These are phyloP conservation scores for Zeugodacus cucurbitae DNA, from an alignment of 1,140 invertebrate species.

Conservation along the genomic window DNA sequence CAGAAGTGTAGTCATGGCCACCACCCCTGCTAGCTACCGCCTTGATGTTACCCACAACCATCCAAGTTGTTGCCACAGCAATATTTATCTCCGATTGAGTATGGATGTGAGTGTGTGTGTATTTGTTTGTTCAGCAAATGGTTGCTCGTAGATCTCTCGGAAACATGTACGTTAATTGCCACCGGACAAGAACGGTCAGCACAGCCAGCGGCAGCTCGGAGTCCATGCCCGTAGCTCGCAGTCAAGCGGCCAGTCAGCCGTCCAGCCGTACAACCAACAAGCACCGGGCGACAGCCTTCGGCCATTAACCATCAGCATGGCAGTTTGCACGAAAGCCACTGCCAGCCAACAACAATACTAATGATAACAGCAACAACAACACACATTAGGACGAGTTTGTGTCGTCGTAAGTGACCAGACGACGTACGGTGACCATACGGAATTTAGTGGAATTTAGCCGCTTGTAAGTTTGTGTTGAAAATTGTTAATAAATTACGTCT, in stretches of 20 bases:
- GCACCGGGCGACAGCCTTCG: constrained; percentile 8
- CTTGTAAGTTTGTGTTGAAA: constrained; percentile 31
- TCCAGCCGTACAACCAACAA: constrained; percentile 1
- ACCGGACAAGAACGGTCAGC: constrained; percentile 23
- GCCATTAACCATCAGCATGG: constrained; percentile 18
- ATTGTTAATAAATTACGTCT: constrained; percentile 39
- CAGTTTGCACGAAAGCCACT: neutral
- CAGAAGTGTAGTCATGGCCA: neutral
- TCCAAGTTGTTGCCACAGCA: neutral
- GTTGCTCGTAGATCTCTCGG: constrained; percentile 7
- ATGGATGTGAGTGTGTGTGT: neutral
- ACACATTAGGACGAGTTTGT: neutral
- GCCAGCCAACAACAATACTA: neutral
- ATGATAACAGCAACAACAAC: neutral
- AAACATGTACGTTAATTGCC: constrained; percentile 29
- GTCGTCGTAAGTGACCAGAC: neutral
- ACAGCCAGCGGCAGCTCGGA: neutral
- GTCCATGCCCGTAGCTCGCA: neutral
- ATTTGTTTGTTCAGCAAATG: neutral
- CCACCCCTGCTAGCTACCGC: neutral
- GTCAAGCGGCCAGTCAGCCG: neutral
- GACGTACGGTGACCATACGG: neutral
- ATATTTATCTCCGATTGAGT: neutral
- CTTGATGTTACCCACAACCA: neutral
- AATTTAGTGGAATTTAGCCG: neutral